Evolutionary conservation across 2,888 invertebrate genomes (phyloP).

Genomic region (Cremastinae sp.): DNA sequence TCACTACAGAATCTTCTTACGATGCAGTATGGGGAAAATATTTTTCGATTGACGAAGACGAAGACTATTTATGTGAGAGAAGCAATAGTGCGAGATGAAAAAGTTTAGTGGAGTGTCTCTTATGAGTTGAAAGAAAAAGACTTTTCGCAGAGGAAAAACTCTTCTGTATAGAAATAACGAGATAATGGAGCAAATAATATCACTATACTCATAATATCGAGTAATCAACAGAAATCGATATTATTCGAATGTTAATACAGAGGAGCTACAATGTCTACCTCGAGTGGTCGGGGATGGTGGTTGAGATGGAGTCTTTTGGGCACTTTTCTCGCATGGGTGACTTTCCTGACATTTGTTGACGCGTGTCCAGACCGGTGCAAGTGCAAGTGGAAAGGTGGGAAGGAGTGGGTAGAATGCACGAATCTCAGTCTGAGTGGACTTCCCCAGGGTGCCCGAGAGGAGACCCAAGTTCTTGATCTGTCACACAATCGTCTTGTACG

Average conservation of each 20-base stretch:
- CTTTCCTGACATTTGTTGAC: conserved; percentile 64
- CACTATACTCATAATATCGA: conserved; percentile 28
- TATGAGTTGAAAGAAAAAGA: too few relatives aligned
- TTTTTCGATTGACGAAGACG: too few relatives aligned
- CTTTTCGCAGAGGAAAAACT: too few relatives aligned
- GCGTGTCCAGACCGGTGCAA: conserved; percentile 90
- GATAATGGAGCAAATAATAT: too few relatives aligned
- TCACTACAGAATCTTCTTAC: not conserved
- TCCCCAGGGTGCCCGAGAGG: conserved; percentile 89
- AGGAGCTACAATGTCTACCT: conserved; percentile 61
- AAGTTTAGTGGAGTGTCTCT: too few relatives aligned
- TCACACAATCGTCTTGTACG: conserved; percentile 91
- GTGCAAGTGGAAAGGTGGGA: conserved; percentile 96
- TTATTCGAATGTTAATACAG: conserved; percentile 55
- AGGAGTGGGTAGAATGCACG: conserved; percentile 93
- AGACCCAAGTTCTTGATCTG: conserved; percentile 93
- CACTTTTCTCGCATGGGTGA: conserved; percentile 54
- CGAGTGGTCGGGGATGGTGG: conserved; percentile 68
- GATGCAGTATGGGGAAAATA: not conserved
- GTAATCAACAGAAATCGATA: conserved; percentile 11
- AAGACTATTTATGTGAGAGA: too few relatives aligned
- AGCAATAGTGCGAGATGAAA: too few relatives aligned
- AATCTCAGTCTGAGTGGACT: conserved; percentile 88
- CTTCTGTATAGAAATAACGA: too few relatives aligned
- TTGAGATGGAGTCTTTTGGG: conserved; percentile 65